Conservation (phyloP, 2,888 invertebrate species). For the Timema podura region DNA sequence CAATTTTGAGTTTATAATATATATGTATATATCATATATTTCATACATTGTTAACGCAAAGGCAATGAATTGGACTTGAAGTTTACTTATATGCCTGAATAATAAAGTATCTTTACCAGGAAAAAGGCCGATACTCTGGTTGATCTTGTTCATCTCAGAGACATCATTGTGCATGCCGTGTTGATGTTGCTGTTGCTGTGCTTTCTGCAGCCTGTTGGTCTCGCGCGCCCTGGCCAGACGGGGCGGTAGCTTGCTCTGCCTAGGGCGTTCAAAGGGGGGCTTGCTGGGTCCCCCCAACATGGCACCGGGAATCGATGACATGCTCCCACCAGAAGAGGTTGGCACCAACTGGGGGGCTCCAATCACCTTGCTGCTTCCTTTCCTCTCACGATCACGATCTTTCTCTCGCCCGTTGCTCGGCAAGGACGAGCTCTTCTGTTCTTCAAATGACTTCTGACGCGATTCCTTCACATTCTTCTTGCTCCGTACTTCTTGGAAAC, state of each 20-base stretch:
- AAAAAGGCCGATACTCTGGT: slow-evolving; percentile 36
- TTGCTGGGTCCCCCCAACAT: slow-evolving; percentile 17
- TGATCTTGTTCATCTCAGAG: slow-evolving; percentile 37
- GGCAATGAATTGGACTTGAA: too few species aligned
- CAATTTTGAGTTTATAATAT: too few species aligned
- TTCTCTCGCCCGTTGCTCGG: slow-evolving; percentile 36
- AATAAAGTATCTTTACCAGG: slow-evolving; percentile 35
- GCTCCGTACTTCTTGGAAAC: slow-evolving; percentile 81
- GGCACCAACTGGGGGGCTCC: slow-evolving; percentile 37
- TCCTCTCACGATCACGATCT: slow-evolving; percentile 38
- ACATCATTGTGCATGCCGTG: slow-evolving; percentile 33
- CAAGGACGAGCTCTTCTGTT: slow-evolving; percentile 34
- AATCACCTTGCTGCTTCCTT: slow-evolving; percentile 34
- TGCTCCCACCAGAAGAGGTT: slow-evolving; percentile 25
- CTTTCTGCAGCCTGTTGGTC: slow-evolving; percentile 50
- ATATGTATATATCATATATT: too few species aligned
- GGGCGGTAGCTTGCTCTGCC: slow-evolving; percentile 66
- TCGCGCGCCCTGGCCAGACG: slow-evolving; percentile 72
- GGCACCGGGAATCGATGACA: too few species aligned
- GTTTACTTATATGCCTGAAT: too few species aligned
- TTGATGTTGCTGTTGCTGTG: slow-evolving; percentile 41
- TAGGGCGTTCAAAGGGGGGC: slow-evolving; percentile 38
- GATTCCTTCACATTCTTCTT: slow-evolving; percentile 65
- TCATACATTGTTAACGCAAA: too few species aligned
- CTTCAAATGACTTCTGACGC: slow-evolving; percentile 36